Evolutionary conservation across 2,888 invertebrate genomes (phyloP).

Genomic region (Copidosoma aretas): DNA sequence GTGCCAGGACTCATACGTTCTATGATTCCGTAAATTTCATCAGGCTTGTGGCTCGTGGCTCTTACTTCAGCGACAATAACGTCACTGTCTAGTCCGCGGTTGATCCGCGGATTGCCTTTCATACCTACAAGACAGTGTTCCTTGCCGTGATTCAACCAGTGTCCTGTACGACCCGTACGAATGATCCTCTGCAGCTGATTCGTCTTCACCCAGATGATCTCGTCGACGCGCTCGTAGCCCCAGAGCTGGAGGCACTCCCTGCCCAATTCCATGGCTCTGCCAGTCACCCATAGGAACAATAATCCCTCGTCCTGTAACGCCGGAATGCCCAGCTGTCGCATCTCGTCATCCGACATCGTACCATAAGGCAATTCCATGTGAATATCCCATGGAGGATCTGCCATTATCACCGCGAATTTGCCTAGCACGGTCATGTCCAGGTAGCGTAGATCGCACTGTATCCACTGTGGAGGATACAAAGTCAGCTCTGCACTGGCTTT

Average conservation of each 20-base stretch:
- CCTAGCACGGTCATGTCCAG: conserved; percentile 90
- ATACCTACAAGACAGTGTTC: conserved; percentile 96
- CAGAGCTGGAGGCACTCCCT: conserved; percentile 93
- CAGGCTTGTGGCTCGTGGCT: conserved; percentile 97
- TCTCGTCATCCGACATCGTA: conserved; percentile 98
- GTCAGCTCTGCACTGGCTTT: conserved; percentile 66
- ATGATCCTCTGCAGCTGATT: conserved; percentile 97
- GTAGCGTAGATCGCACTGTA: conserved; percentile 93
- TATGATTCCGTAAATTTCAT: conserved; percentile 98
- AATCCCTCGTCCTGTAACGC: conserved; percentile 94
- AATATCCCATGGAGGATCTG: conserved; percentile 99
- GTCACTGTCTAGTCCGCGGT: conserved; percentile 94
- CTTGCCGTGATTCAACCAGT: conserved; percentile 99
- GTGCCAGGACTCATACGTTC: conserved; percentile 96
- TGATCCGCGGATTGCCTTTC: conserved; percentile 92
- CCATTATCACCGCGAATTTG: conserved; percentile 99
- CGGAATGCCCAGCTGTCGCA: conserved; percentile 93
- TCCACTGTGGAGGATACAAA: conserved; percentile 92
- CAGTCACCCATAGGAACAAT: conserved; percentile 97
- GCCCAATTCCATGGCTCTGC: conserved; percentile 95
- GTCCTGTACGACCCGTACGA: conserved; percentile 94
- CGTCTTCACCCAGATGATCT: conserved; percentile 98
- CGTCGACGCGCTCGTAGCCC: conserved; percentile 97
- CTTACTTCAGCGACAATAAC: conserved; percentile 98
- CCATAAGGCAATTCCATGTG: conserved; percentile 99